Evolutionary conservation across 1,140 invertebrate species (phyloP).

Genomic region (Hermatobates lingyangjiaoensis): DNA sequence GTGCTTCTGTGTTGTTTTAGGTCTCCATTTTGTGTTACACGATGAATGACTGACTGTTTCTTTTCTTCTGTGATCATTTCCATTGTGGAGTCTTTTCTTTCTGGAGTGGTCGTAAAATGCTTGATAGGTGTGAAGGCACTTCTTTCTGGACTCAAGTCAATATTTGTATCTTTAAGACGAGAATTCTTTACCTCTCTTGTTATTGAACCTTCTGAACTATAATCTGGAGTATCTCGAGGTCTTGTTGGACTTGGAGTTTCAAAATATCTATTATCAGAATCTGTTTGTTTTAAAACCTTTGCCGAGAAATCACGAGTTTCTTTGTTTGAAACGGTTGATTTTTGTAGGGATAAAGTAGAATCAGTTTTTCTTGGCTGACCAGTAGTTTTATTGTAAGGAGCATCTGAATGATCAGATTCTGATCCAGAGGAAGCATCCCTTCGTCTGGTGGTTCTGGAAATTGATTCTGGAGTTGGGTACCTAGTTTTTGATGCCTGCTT

Average conservation of each 20-base stretch:
- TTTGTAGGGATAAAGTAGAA: conserved; percentile 1
- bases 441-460: conserved; percentile 9
- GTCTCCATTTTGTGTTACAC: no score
- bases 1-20: no score
- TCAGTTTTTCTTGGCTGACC: conserved; percentile 8
- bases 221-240: conserved; percentile 20
- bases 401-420: conserved; percentile 17
- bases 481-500: conserved; percentile 17
- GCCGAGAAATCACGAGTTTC: background rate
- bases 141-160: conserved; percentile 19
- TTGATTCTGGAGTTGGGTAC: conserved; percentile 19
- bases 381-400: conserved; percentile 14
- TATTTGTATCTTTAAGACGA: conserved; percentile 4
- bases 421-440: conserved; percentile 9
- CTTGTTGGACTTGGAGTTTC: background rate
- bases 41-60: no score
- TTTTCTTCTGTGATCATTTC: background rate
- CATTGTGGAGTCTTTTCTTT: background rate
- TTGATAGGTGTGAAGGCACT: conserved; percentile 20
- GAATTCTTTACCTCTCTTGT: conserved; percentile 16
- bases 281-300: background rate
- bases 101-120: conserved; percentile 9
- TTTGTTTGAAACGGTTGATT: conserved; percentile 2
- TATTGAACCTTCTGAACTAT: conserved; percentile 22
- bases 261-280: conserved; percentile 3